Percentiles rank a stretch among this genome's conserved stretches.
Evolutionary conservation across 2,797 vertebrate genomes (phyloP).

Genomic region (Pogonophryne albipinna): DNA sequence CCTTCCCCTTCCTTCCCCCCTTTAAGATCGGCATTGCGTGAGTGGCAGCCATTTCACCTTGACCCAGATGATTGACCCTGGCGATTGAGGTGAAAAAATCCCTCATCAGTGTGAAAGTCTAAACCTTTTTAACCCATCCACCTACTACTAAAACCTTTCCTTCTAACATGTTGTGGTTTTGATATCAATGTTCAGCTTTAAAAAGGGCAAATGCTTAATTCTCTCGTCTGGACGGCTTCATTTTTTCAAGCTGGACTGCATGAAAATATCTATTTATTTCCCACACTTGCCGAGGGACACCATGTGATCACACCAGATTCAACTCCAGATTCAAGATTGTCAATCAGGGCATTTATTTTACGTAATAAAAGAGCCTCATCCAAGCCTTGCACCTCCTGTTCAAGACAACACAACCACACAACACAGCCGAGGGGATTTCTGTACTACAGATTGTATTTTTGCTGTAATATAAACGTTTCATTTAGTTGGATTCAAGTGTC

Average conservation of each 20-base stretch:
- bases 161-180: background rate
- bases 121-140: background rate
- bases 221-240: background rate
- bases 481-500: too few relatives aligned
- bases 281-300: background rate
- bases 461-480: too few relatives aligned
- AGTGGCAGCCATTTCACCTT: slow-evolving; percentile 75
- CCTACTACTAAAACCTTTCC: background rate
- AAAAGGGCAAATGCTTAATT: accelerated
- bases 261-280: slow-evolving; percentile 9
- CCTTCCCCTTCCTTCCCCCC: background rate
- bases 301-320: slow-evolving; percentile 1
- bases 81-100: slow-evolving; percentile 42
- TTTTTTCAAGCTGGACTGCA: background rate
- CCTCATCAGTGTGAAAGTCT: slow-evolving; percentile 26
- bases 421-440: slow-evolving; percentile 58
- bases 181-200: background rate
- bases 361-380: slow-evolving; percentile 16
- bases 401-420: slow-evolving; percentile 63
- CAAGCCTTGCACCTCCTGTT: slow-evolving; percentile 66
- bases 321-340: slow-evolving; percentile 37
- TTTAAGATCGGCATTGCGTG: slow-evolving; percentile 66
- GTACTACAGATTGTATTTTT: slow-evolving; percentile 4
- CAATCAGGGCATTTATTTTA: slow-evolving; percentile 61
- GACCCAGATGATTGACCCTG: slow-evolving; percentile 74